Evolutionary conservation across 2,888 invertebrate genomes (phyloP), one percentile per base, ranked within the genome.

Genomic region (Matsumyia berberina): DNA sequence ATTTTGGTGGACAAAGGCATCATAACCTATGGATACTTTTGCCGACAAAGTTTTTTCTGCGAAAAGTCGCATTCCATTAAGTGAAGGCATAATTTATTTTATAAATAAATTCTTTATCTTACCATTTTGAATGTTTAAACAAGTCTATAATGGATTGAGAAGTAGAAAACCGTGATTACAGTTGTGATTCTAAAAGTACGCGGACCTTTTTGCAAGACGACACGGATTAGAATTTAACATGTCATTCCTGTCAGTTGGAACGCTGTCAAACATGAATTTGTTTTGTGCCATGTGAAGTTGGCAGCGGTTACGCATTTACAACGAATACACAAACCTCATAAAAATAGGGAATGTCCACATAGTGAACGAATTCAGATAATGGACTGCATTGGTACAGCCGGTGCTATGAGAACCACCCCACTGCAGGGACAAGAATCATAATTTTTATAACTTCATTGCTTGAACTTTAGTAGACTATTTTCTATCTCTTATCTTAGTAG

Each of bases 1-100:
- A 87, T 58, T 86, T 87, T 77, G 51, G 8, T 55, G 67, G 57
- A 73, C 80, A 77, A 86, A 74, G 85, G 58, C 64, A 49, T 58
- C 79, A 85, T 85, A 85, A 85, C 85, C 85, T 85, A 62, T 37
- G 39, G 9, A 9, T 24, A 58, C 31, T 70, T 24, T 70, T 39
- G 85, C 85, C 85, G 85, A 85, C 58, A 60, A 29, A 29, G 49
- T 29, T 70, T 35, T 17, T 37, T 42, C 0, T n/a, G 4, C 5
- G 1, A 19, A 62, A 7, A 31, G 17, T n/a, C 37, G 0, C 1
- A 4, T 9, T 60, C 12, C 24, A 12, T 8, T 4, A 12, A 37
- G 0, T 39, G 11, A 2, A 44, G 44, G 9, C 0, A 7, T 0
- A 2, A 9, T 11, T 53, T 37, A 17, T 2, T 35, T 35, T 35